Conservation (phyloP, 1,140 invertebrate genomes). For the Drosophila tristis region DNA sequence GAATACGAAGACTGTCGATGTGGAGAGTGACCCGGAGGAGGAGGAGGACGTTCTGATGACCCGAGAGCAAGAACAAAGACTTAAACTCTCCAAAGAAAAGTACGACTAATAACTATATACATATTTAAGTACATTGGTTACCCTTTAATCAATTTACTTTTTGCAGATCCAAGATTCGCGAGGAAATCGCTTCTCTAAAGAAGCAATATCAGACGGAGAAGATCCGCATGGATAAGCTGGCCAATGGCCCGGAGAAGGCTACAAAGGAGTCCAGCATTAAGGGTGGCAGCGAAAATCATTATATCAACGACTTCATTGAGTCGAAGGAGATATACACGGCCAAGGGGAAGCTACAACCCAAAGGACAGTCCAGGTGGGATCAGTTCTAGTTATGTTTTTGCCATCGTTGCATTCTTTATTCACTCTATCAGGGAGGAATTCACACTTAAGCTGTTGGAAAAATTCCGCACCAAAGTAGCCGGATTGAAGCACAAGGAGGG, state of each 20-base stretch:
- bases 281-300: constrained; percentile 79
- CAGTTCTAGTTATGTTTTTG: background rate
- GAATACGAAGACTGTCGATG: constrained; percentile 11
- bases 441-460: constrained; percentile 91
- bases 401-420: background rate
- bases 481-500: constrained; percentile 87
- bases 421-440: constrained; percentile 87
- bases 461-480: constrained; percentile 92
- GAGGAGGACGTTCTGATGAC: constrained; percentile 86
- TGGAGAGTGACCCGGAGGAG: constrained; percentile 83
- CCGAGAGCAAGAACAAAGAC: constrained; percentile 84
- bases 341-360: constrained; percentile 88
- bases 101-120: constrained; percentile 75
- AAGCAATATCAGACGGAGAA: constrained; percentile 87
- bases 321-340: constrained; percentile 91
- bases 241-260: constrained; percentile 84
- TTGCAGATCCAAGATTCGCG: constrained; percentile 90
- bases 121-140: background rate
- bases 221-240: constrained; percentile 83
- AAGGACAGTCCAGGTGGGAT: constrained; percentile 87
- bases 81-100: constrained; percentile 88
- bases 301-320: constrained; percentile 89
- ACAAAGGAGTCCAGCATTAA: constrained; percentile 65
- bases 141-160: constrained; percentile 2
- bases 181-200: constrained; percentile 91